Evolutionary conservation across 2,888 invertebrate species (phyloP).

Genomic region (Agonum fuliginosum): DNA sequence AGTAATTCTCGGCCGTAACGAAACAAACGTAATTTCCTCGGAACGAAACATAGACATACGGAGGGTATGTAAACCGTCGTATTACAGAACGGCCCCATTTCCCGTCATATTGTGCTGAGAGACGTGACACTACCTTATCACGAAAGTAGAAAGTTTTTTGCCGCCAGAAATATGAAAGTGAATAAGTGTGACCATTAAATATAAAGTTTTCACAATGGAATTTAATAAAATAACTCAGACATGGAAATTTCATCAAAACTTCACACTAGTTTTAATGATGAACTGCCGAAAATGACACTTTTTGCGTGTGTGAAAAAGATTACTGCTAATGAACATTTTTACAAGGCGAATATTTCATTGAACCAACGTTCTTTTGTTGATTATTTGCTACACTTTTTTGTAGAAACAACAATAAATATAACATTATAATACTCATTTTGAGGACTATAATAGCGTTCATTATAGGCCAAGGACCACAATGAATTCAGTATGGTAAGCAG

Average conservation of each 20-base stretch:
- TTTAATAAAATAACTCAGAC: conserved; percentile 37
- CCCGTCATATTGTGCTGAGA: conserved; percentile 37
- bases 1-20: conserved; percentile 27
- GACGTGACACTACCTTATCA: conserved; percentile 46
- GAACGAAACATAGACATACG: conserved; percentile 16
- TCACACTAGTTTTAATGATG: conserved; percentile 19
- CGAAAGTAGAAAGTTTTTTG: conserved; percentile 40
- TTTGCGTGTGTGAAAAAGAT: not conserved
- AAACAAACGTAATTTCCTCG: conserved; percentile 16
- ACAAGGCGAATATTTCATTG: no score
- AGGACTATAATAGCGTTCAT: no score
- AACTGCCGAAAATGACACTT: not conserved
- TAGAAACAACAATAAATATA: no score
- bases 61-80: conserved; percentile 33
- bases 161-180: conserved; percentile 43
- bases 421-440: no score
- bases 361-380: no score
- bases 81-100: conserved; percentile 28
- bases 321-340: not conserved
- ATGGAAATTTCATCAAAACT: conserved; percentile 41
- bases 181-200: conserved; percentile 49
- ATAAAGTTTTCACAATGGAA: conserved; percentile 41
- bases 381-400: no score
- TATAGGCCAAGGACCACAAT: no score
- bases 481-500: no score